Evolutionary conservation across 2,797 vertebrate genomes (phyloP).

Genomic region (Nannoperca australis): DNA sequence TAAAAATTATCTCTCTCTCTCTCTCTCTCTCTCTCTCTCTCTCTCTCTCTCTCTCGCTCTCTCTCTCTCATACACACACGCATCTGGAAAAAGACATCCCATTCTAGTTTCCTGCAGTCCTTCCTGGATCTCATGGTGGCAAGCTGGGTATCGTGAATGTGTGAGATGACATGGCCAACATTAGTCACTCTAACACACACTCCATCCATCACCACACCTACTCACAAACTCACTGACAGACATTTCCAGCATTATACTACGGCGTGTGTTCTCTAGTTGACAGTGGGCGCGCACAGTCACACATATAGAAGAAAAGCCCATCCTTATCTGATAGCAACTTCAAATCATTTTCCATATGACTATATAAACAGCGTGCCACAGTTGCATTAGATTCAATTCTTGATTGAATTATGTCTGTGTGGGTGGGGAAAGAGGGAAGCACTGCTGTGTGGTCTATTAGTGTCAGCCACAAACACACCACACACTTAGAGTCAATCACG

Average conservation of each 20-base stretch:
- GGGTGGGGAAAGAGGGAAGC: slow-evolving; percentile 48
- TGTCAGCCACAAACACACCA: slow-evolving; percentile 76
- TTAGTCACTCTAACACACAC: slow-evolving; percentile 67
- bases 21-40: no score
- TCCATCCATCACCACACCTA: slow-evolving; percentile 56
- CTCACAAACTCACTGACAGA: slow-evolving; percentile 48
- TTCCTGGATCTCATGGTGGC: slow-evolving; percentile 63
- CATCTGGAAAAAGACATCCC: slow-evolving; percentile 43
- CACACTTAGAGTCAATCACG: slow-evolving; percentile 79
- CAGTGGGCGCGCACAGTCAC: background rate
- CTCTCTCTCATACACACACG: slow-evolving; percentile 27
- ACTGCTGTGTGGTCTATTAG: slow-evolving; percentile 73
- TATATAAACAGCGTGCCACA: slow-evolving; percentile 26
- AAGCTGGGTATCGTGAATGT: slow-evolving; percentile 54
- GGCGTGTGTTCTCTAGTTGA: slow-evolving; percentile 21
- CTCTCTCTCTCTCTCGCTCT: no score
- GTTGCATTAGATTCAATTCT: slow-evolving; percentile 49
- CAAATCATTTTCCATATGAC: slow-evolving; percentile 20
- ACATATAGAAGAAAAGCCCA: background rate
- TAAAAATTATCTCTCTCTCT: slow-evolving; percentile 15
- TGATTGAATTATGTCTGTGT: slow-evolving; percentile 64
- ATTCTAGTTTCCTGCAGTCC: slow-evolving; percentile 53
- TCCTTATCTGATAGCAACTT: background rate
- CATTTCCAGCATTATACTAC: slow-evolving; percentile 41
- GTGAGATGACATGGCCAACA: slow-evolving; percentile 63